These are phyloP conservation scores for Microctonus hyperodae DNA, from an alignment of 2,888 invertebrate genomes.

Conservation along the genomic window DNA sequence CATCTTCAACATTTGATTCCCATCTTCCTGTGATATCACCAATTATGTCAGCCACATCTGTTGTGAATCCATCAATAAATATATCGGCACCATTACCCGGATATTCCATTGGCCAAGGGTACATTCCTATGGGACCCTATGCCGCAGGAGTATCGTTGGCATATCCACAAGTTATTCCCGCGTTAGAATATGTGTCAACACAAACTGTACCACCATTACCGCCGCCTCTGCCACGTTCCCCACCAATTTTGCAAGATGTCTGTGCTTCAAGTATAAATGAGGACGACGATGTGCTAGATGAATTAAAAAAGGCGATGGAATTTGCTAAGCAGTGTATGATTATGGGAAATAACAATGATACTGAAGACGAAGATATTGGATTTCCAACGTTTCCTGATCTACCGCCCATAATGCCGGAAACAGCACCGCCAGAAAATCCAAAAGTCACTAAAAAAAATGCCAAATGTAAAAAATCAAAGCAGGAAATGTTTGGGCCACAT, in stretches of 20 bases:
- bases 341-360: conserved; percentile 40
- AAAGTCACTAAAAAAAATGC: conserved; percentile 24
- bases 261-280: conserved; percentile 36
- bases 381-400: conserved; percentile 37
- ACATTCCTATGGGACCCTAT: conserved; percentile 27
- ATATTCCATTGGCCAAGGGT: background rate
- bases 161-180: conserved; percentile 18
- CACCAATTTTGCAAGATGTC: background rate
- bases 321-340: conserved; percentile 56
- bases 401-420: conserved; percentile 33
- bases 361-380: conserved; percentile 7
- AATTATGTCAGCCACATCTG: conserved; percentile 27
- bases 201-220: conserved; percentile 13
- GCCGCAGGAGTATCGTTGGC: conserved; percentile 17
- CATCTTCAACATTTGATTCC: conserved; percentile 31
- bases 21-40: conserved; percentile 32
- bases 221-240: background rate
- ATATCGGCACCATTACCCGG: conserved; percentile 8
- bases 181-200: conserved; percentile 19
- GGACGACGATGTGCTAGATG: conserved; percentile 52
- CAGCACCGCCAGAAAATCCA: conserved; percentile 2
- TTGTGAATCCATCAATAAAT: conserved; percentile 9
- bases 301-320: conserved; percentile 58
- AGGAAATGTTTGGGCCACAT: conserved; percentile 21
- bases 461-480: conserved; percentile 21